These are phyloP conservation scores for Druon quercuslanigerum DNA, from an alignment of 1,140 invertebrate species.

Conservation along the genomic window DNA sequence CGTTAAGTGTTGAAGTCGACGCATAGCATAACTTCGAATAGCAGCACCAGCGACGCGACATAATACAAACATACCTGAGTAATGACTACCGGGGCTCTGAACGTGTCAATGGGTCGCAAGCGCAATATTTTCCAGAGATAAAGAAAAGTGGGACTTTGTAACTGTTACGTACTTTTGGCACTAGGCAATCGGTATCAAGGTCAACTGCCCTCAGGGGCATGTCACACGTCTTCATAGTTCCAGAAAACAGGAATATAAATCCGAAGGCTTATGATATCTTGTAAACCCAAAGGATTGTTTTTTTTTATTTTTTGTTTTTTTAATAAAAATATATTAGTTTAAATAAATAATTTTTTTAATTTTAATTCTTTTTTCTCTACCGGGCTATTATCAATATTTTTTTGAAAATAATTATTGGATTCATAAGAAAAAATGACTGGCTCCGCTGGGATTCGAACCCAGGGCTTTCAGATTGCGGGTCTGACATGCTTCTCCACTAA, in stretches of 20 bases:
- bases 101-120: conserved; percentile 29
- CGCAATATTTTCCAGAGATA: conserved; percentile 22
- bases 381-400: no score
- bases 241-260: conserved; percentile 27
- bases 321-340: no score
- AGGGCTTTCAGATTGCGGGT: no score
- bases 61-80: conserved; percentile 26
- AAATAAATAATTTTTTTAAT: no score
- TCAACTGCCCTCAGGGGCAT: conserved; percentile 16
- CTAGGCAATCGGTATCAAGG: conserved; percentile 29
- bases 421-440: no score
- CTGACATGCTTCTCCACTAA: no score
- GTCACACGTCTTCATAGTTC: conserved; percentile 23
- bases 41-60: neutral
- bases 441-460: no score
- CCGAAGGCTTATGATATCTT: neutral
- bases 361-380: no score
- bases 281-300: neutral
- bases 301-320: no score
- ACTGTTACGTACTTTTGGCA: conserved; percentile 30
- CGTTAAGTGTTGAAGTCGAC: conserved; percentile 9
- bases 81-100: conserved; percentile 27
- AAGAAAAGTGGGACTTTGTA: conserved; percentile 30
- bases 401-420: no score
- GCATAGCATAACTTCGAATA: conserved; percentile 6